A percentile compares a stretch with the other conserved stretches of the same genome.
phyloP scores from a whole-genome alignment of 2,888 invertebrate genomes.

The Tiliacea aurago region DNA sequence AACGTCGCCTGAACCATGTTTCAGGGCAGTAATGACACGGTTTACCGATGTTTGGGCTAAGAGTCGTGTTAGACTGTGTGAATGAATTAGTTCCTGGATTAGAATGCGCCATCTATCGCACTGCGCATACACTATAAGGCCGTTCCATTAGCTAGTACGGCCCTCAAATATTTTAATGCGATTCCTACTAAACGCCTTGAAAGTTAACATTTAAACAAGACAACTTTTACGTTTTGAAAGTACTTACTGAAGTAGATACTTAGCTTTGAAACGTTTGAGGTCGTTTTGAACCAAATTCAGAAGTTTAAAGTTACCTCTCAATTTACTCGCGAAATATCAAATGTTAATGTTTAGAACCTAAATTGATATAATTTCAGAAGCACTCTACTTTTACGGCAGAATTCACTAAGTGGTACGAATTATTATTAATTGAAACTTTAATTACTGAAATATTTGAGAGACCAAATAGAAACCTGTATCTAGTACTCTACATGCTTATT shows the following conservation, averaged over 20 bases:
- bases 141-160: conserved; percentile 14
- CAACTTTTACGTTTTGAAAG: conserved; percentile 54
- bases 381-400: conserved; percentile 19
- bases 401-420: conserved; percentile 33
- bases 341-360: conserved; percentile 28
- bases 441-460: background rate
- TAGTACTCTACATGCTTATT: background rate
- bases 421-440: background rate
- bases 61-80: conserved; percentile 29
- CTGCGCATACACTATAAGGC: conserved; percentile 25
- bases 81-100: conserved; percentile 29
- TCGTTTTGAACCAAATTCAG: conserved; percentile 30
- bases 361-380: conserved; percentile 32
- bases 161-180: conserved; percentile 16
- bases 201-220: conserved; percentile 49
- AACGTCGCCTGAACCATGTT: conserved; percentile 38
- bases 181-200: conserved; percentile 42
- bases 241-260: conserved; percentile 40
- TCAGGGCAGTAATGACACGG: conserved; percentile 35
- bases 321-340: conserved; percentile 47
- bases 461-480: background rate
- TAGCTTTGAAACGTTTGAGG: conserved; percentile 44
- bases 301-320: conserved; percentile 39
- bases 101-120: conserved; percentile 32
- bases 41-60: conserved; percentile 36